Base-by-base conservation (phyloP, 2,113 vertebrate genomes). In the Turdus rufiventris region DNA sequence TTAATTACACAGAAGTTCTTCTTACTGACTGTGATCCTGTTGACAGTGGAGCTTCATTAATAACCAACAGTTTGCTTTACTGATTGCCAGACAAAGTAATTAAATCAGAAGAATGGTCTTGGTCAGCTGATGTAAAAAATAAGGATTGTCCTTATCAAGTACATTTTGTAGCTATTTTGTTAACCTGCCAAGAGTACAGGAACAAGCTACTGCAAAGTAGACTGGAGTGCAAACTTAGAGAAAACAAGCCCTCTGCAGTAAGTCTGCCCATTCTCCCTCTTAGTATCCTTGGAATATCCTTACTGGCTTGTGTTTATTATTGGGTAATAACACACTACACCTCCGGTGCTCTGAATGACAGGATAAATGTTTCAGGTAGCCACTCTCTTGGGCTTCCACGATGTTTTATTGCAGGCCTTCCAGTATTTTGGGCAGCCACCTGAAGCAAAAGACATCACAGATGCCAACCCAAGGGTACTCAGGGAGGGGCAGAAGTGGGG, bases 41-140 rank as follows among this genome's bases (percentile, higher is more conserved):
- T 85, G 38, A n/a, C 38, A 48, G 11, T 40, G 13, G 33, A 63
- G 15, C 71, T 85, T n/a, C 34, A 84, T 9, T 58, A 66, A 78
- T 82, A 78, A 62, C 57, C 61, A 82, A 40, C n/a, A 77, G 42
- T 70, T 96, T 90, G 42, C 61, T 81, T 82, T 75, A 31, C 28
- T 45, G 57, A 92, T 25, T 74, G 38, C 57, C 34, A 85, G 36
- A 54, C 42, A 45, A 81, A 47, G 26, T 14, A 60, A 74, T 77
- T 89, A 73, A 48, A 83, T 81, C 26, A 66, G 67, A 54, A 68
- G 16, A 76, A 63, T 14, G 4, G 29, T 45, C 23, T 14, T 25
- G 36, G 33, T n/a, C 45, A 75, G 33, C 29, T 65, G 60, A 31
- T 17, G 23, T 42, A 31, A 76, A 63, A 81, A 38, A 1, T 28